A percentile compares a stretch with the other conserved stretches of the same genome.
Evolutionary conservation across 1,140 invertebrate species (phyloP).

Genomic region (Drosophila sulfurigaster): DNA sequence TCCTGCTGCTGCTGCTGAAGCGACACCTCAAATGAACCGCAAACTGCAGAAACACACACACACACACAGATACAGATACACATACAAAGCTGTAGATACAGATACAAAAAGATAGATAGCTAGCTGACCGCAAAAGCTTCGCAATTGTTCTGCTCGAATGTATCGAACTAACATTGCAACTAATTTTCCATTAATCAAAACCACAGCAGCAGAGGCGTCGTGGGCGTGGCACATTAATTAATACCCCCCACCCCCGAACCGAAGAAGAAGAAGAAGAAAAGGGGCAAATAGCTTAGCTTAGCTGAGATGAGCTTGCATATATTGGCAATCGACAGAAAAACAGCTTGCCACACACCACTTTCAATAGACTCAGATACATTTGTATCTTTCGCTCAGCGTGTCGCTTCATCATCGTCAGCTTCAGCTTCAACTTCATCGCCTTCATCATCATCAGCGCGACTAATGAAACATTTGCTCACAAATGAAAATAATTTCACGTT

Average conservation of each 20-base stretch:
- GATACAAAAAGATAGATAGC: constrained; percentile 1
- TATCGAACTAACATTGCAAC: constrained; percentile 18
- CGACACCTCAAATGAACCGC: constrained; percentile 72
- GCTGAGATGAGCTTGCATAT: constrained; percentile 68
- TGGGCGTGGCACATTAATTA: constrained; percentile 69
- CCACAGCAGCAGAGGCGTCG: constrained; percentile 20
- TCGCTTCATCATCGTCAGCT: constrained; percentile 37
- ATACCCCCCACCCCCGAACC: no score
- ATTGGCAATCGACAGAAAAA: constrained; percentile 33
- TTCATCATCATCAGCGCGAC: constrained; percentile 19
- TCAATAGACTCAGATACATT: constrained; percentile 51
- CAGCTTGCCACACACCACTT: constrained; percentile 37
- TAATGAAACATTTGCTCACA: constrained; percentile 68
- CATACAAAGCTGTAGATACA: constrained; percentile 2
- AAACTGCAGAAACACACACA: constrained; percentile 28
- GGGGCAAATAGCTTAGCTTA: neutral
- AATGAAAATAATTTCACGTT: constrained; percentile 75
- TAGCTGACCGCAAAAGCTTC: constrained; percentile 29
- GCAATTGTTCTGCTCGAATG: constrained; percentile 18
- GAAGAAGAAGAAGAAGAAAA: neutral
- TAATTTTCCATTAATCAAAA: constrained; percentile 72
- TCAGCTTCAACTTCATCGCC: constrained; percentile 20
- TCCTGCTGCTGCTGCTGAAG: neutral
- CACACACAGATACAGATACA: neutral
- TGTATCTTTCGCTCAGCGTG: constrained; percentile 47